phyloP scores from a whole-genome alignment of 2,113 vertebrate genomes.

The Ellobius talpinus region DNA sequence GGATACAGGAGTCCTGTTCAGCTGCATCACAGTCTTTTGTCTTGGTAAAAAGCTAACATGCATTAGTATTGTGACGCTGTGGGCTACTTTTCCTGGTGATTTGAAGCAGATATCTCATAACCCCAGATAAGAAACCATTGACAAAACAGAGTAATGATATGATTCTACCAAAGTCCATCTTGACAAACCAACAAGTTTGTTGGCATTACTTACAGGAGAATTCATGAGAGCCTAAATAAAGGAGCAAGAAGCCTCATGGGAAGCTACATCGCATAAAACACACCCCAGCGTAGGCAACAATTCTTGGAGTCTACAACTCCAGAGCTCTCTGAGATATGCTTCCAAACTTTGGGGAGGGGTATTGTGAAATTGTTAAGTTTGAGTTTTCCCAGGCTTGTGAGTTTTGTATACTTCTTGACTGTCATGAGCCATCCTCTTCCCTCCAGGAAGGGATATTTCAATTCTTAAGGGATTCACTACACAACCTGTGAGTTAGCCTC shows the following conservation, averaged over 20 bases:
- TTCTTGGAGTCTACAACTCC: neutral
- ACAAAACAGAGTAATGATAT: neutral
- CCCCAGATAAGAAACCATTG: neutral
- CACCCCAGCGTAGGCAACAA: neutral
- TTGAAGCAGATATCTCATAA: too few species aligned
- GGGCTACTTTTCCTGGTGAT: neutral
- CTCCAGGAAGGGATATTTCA: neutral
- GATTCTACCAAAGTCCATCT: neutral
- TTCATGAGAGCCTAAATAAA: neutral
- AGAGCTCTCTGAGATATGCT: too few species aligned
- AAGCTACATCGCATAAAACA: too few species aligned
- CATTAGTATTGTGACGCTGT: neutral
- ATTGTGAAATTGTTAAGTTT: neutral
- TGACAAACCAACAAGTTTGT: neutral
- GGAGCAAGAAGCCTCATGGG: neutral
- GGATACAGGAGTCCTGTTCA: neutral
- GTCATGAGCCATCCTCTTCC: fast-evolving
- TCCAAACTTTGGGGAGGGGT: neutral
- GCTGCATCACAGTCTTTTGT: too few species aligned
- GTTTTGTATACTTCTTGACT: neutral
- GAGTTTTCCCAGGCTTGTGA: neutral
- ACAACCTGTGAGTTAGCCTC: neutral
- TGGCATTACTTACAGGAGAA: neutral
- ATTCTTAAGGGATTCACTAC: neutral
- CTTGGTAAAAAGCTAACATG: neutral